Evolutionary conservation across 2,113 vertebrate genomes (phyloP).

Genomic region (Peucedramus taeniatus): DNA sequence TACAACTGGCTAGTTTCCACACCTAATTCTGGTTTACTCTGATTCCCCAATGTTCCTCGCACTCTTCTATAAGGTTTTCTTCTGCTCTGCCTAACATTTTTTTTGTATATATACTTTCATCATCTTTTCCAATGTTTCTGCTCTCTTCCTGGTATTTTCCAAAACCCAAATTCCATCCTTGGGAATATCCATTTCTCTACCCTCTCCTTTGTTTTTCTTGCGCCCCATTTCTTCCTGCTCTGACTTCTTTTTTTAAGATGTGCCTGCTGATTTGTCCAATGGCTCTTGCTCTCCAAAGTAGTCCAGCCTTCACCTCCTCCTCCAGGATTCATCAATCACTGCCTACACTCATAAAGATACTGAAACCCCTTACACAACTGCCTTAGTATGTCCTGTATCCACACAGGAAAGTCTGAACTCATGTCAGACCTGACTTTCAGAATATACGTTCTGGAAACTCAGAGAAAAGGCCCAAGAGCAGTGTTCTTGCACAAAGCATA

Average conservation of each 20-base stretch:
- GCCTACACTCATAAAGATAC: not conserved
- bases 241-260: not conserved
- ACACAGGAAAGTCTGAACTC: not conserved
- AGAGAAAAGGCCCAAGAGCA: not conserved
- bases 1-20: not conserved
- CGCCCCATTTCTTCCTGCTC: not conserved
- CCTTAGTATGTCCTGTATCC: not conserved
- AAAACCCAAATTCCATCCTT: not conserved
- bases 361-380: not conserved
- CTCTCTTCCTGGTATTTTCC: not conserved
- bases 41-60: not conserved
- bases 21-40: not conserved
- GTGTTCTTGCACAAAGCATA: not conserved
- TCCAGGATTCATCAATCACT: not conserved
- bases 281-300: not conserved
- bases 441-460: not conserved
- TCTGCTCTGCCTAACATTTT: not conserved
- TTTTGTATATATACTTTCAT: not conserved
- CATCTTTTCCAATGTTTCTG: not conserved
- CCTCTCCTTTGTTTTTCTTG: not conserved
- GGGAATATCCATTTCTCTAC: not conserved
- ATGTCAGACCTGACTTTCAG: not conserved
- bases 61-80: not conserved
- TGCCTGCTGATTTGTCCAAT: not conserved
- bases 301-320: not conserved